Base-by-base conservation (phyloP, 2,888 invertebrate genomes). In the Trilocha varians region DNA sequence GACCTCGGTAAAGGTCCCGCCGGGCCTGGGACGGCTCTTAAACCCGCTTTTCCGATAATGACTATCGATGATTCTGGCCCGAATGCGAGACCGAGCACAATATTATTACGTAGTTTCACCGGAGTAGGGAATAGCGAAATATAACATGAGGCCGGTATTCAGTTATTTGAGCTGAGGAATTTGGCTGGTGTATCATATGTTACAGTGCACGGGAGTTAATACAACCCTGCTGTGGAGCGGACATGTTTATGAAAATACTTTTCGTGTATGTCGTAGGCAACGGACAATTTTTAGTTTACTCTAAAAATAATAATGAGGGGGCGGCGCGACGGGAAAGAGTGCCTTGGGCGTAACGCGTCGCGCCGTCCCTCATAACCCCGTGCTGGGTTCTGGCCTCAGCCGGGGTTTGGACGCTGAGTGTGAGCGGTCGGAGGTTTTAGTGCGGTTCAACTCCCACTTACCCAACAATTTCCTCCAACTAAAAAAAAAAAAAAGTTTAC, bases 1-100 rank as follows among this genome's bases (percentile, higher is more conserved):
- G 80, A 79, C 83, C 79, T 77, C 65, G 64, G 75, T 75, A 83
- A 83, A 74, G 79, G 82, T 78, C 79, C 80, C 80, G 59, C 52
- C 57, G 80, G 79, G 80, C 68, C 68, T 63, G 70, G 73, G 71
- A 72, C 70, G 77, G 71, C 78, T 83, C 79, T 84, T 78, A 83
- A 78, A 78, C 80, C 77, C 82, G 76, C 78, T 79, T 80, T 77
- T 72, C 77, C 83, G 77, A 85, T 85, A 85, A 83, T 83, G 80
- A 84, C 82, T 83, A 79, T 80, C 79, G 83, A 85, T 85, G 84
- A 83, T 82, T 79, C 73, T 60, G 66, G 70, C 77, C 75, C 69
- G 65, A 79, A 80, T 69, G 70, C 59, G 73, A 67, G 69, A 70
- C 66, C 63, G 69, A 70, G 76, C 71, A 78, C 82, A 78, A 79